phyloP scores from a whole-genome alignment of 2,888 invertebrate genomes.

The Caenorhabditis macrosperma region DNA sequence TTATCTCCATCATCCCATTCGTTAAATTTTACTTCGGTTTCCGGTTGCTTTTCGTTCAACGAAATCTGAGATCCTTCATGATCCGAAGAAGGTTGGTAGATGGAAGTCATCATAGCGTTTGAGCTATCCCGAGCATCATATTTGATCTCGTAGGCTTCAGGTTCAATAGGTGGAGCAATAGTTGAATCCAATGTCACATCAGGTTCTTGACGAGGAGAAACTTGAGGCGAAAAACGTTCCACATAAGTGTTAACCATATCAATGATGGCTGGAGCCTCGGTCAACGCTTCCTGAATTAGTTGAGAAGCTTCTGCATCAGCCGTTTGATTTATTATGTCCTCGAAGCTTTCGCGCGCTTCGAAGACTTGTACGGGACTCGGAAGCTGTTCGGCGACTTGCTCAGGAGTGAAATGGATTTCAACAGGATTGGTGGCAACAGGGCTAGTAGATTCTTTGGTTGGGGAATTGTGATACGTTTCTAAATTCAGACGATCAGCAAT shows the following conservation, averaged over 20 bases:
- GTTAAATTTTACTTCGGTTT: not conserved
- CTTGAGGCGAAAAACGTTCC: constrained; percentile 18
- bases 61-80: not conserved
- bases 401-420: constrained; percentile 1
- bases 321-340: constrained; percentile 17
- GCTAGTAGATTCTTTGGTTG: constrained; percentile 40
- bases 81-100: constrained; percentile 29
- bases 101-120: constrained; percentile 41
- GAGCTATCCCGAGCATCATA: not conserved
- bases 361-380: not conserved
- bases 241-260: constrained; percentile 32
- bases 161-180: not conserved
- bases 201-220: not conserved
- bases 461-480: constrained; percentile 33
- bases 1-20: constrained; percentile 34
- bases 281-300: constrained; percentile 21
- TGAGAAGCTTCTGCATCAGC: constrained; percentile 28
- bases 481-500: constrained; percentile 30
- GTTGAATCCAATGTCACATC: not conserved
- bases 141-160: constrained; percentile 21
- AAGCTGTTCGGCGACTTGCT: constrained; percentile 18
- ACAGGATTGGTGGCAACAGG: constrained; percentile 19
- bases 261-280: constrained; percentile 39
- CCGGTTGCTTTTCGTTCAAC: not conserved
- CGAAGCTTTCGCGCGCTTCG: not conserved